Percentiles rank a stretch among this genome's conserved stretches.
Conservation (phyloP, 2,888 invertebrate species). For the Serripes groenlandicus region DNA sequence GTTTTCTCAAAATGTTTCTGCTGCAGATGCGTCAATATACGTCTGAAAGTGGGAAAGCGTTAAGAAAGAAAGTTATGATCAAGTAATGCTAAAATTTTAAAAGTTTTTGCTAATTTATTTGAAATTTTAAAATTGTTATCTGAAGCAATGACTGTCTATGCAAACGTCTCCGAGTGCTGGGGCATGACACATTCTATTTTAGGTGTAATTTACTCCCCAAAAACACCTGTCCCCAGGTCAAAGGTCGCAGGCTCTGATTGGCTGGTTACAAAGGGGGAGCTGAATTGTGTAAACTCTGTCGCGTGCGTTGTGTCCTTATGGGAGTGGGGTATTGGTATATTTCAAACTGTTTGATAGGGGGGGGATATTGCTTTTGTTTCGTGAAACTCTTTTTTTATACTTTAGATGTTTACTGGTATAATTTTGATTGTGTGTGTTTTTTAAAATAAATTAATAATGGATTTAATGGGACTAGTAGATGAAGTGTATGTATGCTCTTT, state of each 20-base stretch:
- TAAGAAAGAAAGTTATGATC: no score
- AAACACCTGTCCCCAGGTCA: constrained; percentile 64
- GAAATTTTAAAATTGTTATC: not conserved
- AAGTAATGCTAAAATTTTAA: no score
- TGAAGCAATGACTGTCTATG: not conserved
- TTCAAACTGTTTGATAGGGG: not conserved
- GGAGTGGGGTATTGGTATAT: not conserved
- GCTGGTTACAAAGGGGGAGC: constrained; percentile 15
- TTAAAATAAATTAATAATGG: no score
- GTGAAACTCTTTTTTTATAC: not conserved
- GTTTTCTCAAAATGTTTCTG: no score
- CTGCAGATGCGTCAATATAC: no score
- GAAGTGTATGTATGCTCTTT: no score
- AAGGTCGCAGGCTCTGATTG: constrained; percentile 34
- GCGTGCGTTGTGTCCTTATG: constrained; percentile 19
- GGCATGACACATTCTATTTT: constrained; percentile 27
- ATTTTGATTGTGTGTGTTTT: not conserved
- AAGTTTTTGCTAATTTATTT: no score
- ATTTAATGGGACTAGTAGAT: no score
- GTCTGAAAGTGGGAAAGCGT: no score
- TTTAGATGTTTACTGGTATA: not conserved
- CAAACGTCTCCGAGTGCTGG: constrained; percentile 8
- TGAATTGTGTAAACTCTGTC: constrained; percentile 36
- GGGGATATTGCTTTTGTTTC: not conserved
- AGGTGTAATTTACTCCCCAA: constrained; percentile 26